phyloP scores from a whole-genome alignment of 2,888 invertebrate species.

The Gasteruption jaculator region DNA sequence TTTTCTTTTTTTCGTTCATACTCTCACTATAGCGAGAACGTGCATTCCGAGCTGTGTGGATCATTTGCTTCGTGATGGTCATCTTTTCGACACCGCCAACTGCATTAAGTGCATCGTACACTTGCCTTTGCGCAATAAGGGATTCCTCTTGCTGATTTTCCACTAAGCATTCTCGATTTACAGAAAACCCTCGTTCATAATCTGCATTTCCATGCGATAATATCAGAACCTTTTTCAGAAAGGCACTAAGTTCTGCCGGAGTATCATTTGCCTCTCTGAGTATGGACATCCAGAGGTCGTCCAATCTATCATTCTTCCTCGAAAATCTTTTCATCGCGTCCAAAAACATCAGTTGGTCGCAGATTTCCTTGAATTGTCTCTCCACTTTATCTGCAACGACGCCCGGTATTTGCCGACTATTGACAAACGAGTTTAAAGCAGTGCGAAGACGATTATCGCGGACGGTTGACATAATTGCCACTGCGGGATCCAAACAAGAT shows the following conservation, averaged over 20 bases:
- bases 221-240: conserved; percentile 20
- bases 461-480: no score
- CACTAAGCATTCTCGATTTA: conserved; percentile 25
- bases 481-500: no score
- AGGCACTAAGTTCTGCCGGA: conserved; percentile 12
- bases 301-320: conserved; percentile 14
- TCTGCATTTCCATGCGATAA: conserved; percentile 28
- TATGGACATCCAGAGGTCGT: conserved; percentile 19
- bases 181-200: conserved; percentile 28
- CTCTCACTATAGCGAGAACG: conserved; percentile 17
- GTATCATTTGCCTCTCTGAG: no score
- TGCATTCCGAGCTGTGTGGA: conserved; percentile 22
- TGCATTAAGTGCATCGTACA: conserved; percentile 23
- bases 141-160: conserved; percentile 25
- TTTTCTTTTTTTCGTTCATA: conserved; percentile 9
- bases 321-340: no score
- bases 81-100: conserved; percentile 20
- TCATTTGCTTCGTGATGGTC: conserved; percentile 19
- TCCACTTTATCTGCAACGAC: no score
- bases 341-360: no score
- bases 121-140: conserved; percentile 22
- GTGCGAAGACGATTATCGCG: no score
- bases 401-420: no score
- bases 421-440: no score
- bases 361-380: no score